Evolutionary conservation across 1,140 invertebrate species (phyloP), one percentile per base, ranked within the genome.

Genomic region (Halotydeus destructor): DNA sequence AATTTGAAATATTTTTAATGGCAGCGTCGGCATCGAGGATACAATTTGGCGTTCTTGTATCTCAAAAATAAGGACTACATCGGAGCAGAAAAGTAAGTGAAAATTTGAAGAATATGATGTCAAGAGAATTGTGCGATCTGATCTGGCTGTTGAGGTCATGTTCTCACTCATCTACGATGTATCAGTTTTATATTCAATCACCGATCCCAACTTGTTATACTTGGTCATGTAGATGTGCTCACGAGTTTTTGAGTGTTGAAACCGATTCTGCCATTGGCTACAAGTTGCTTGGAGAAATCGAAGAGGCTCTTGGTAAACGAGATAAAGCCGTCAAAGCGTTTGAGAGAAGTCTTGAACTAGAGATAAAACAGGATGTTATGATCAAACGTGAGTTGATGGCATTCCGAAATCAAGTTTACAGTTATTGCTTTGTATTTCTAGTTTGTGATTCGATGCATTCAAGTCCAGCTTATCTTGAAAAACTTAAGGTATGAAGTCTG

Each of bases 281-380:
- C 25, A 44, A 44, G 38, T 24, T 44, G 2, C 33, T 44, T 16
- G 28, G 34, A 8, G 34, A 44, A 38, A 44, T 44, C 27, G 22
- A 41, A 24, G 42, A 44, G 19, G 42, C 42, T 6, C 8, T 38
- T 3, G 42, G 42, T 18, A 25, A 44, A 19, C 5, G 38, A 26
- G 42, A 37, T n/a, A 2, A n/a, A 19, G 42, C 42, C 8, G 2
- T 42, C 2, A 38, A 41, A 26, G 31, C 36, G 16, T 44, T 38
- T 25, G 9, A 37, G 19, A 44, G 38, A 21, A 19, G 9, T 9
- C 38, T 44, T 16, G 42, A 44, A 24, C 25, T 41, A 22, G 33
- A 34, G 25, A 1, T 8, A 30, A 30, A 5, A 8, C 6, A 6
- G 5, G 38, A 39, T 39, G 6, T 8, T 5, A 39, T 30, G 9